Conservation (phyloP, 2,113 vertebrate genomes). For the Indicator indicator region DNA sequence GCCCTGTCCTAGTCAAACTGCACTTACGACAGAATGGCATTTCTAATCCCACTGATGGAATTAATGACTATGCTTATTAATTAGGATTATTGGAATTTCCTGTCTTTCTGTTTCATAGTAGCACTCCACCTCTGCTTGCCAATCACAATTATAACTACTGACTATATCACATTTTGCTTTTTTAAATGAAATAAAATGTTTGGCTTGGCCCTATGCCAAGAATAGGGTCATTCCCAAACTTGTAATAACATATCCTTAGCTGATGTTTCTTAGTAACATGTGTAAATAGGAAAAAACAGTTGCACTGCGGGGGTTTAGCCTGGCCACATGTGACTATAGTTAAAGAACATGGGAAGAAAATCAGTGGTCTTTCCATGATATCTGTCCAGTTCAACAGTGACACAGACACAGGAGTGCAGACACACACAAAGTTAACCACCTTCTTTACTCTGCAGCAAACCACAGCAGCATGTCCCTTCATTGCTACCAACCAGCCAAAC, state of each 20-base stretch:
- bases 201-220: slow-evolving; percentile 63
- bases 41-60: slow-evolving; percentile 14
- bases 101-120: slow-evolving; percentile 36
- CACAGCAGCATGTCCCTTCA: neutral
- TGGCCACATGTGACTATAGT: slow-evolving; percentile 62
- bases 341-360: slow-evolving; percentile 62
- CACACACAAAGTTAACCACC: neutral
- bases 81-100: slow-evolving; percentile 47
- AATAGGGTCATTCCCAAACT: slow-evolving; percentile 76
- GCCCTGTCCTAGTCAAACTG: neutral
- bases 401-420: neutral
- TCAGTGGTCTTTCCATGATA: slow-evolving; percentile 41
- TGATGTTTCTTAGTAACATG: slow-evolving; percentile 77
- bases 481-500: neutral
- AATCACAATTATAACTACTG: slow-evolving; percentile 70
- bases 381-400: neutral
- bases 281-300: slow-evolving; percentile 81
- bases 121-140: slow-evolving; percentile 61
- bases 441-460: neutral
- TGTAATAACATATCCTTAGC: slow-evolving; percentile 72
- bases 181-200: slow-evolving; percentile 74
- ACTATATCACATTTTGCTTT: slow-evolving; percentile 67
- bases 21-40: neutral
- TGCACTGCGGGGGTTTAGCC: slow-evolving; percentile 63
- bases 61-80: slow-evolving; percentile 43